These are phyloP conservation scores for Cistogaster globosa DNA, from an alignment of 2,888 invertebrate species.

Conservation along the genomic window DNA sequence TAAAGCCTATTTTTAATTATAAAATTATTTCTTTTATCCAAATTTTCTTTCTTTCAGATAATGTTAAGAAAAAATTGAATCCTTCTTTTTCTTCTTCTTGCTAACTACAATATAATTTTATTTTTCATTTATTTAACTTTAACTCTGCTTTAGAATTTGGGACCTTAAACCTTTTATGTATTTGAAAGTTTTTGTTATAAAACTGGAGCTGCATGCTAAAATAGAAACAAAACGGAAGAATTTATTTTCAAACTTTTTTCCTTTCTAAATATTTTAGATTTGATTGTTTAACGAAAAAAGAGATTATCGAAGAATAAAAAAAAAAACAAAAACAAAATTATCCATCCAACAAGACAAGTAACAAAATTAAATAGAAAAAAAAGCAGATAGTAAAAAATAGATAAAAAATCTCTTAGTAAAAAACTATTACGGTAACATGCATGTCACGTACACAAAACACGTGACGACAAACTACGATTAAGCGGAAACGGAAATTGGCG, in stretches of 20 bases:
- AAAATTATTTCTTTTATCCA: too few species aligned
- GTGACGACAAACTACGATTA: slow-evolving; percentile 70
- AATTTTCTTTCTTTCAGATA: too few species aligned
- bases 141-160: slow-evolving; percentile 11
- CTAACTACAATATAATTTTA: not conserved
- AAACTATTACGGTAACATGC: slow-evolving; percentile 56
- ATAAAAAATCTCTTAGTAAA: slow-evolving; percentile 41
- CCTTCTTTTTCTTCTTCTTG: too few species aligned
- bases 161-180: slow-evolving; percentile 1
- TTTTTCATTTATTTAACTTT: slow-evolving; percentile 22
- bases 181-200: slow-evolving; percentile 39
- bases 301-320: slow-evolving; percentile 25
- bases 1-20: too few species aligned
- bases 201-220: not conserved
- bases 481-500: slow-evolving; percentile 70
- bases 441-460: slow-evolving; percentile 65
- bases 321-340: slow-evolving; percentile 12
- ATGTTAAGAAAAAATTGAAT: too few species aligned
- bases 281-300: slow-evolving; percentile 7
- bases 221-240: slow-evolving; percentile 2
- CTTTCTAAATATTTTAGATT: not conserved
- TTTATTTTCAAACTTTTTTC: slow-evolving; percentile 7
- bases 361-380: slow-evolving; percentile 7
- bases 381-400: slow-evolving; percentile 11
- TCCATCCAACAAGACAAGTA: slow-evolving; percentile 13